Evolutionary conservation across 2,797 vertebrate genomes (phyloP), one percentile per base, ranked within the genome.

Genomic region (Martes flavigula): DNA sequence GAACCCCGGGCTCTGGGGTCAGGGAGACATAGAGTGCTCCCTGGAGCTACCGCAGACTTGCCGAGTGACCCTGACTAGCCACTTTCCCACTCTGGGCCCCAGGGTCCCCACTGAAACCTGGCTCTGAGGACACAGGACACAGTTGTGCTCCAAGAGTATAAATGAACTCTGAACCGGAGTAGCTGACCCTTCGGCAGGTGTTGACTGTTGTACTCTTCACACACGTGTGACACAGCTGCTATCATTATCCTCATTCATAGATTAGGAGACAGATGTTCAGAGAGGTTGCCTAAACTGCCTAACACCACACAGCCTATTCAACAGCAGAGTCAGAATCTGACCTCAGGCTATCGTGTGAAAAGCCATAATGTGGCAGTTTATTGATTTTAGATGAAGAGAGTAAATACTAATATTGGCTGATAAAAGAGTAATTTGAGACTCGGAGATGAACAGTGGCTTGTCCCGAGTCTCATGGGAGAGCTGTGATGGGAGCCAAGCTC

Each of bases 11-110:
- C 60, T 30, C 35, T 27, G 5, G 54, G 43, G 40, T 46, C 92
- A 70, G 7, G 60, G 5, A 0, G 54, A n/a, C 14, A 25, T 0
- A 3, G 5, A 8, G n/a, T 30, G 14, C 15, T 32, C 54, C 48
- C 21, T 25, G 73, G 68, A 48, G 43, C 62, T 66, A 0, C n/a
- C 18, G 0, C 21, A 7, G 0, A 3, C 23, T 35, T 3, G 0
- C 30, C 1, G 0, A 32, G 38, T 18, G 14, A 46, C 58, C 25
- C 32, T 81, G 2, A 30, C 40, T 35, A 20, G 14, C 46, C 46
- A 32, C 35, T 68, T 13, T 60, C 10, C 85, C 43, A 25, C 60
- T 40, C 25, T 13, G 40, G 30, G 73, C 40, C 58, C 60, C 51
- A 23, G 40, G 5, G 64, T 62, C 25, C n/a, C 77, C 43, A 7